Conservation (phyloP, 2,797 vertebrate species). For the Pangasius larnaudii region DNA sequence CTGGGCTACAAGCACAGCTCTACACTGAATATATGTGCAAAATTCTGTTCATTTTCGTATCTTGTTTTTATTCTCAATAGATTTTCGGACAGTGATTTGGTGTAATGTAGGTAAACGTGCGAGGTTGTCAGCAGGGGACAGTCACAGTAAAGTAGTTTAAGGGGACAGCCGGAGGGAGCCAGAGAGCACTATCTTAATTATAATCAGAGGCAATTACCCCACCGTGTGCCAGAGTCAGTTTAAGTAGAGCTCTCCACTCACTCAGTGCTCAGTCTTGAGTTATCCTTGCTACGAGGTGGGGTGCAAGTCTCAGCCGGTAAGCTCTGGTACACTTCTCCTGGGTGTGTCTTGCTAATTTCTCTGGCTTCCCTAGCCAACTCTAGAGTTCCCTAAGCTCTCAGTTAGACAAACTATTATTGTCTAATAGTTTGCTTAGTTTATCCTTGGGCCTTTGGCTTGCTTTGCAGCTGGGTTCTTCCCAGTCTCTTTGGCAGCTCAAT, state of each 20-base stretch:
- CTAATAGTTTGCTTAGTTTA: no score
- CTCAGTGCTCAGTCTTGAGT: neutral
- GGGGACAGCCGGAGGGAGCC: neutral
- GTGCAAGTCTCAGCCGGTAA: neutral
- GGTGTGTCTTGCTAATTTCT: neutral
- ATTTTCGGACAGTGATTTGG: neutral
- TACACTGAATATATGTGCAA: neutral
- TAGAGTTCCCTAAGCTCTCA: neutral
- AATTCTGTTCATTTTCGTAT: no score
- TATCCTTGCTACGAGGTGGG: neutral
- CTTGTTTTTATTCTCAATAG: neutral
- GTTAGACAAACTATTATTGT: no score
- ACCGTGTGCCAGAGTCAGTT: neutral
- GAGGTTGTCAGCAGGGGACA: neutral
- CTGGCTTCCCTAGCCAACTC: neutral
- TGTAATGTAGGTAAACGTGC: neutral
- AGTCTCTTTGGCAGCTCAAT: no score
- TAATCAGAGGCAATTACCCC: neutral
- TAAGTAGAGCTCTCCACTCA: neutral
- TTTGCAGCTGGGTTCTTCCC: no score
- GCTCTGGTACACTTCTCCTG: neutral
- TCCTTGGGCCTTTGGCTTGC: no score
- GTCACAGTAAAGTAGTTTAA: neutral
- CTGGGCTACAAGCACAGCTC: neutral
- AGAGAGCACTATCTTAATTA: neutral